Conservation (phyloP, 2,888 invertebrate species). For the Trachelus troglodyta region DNA sequence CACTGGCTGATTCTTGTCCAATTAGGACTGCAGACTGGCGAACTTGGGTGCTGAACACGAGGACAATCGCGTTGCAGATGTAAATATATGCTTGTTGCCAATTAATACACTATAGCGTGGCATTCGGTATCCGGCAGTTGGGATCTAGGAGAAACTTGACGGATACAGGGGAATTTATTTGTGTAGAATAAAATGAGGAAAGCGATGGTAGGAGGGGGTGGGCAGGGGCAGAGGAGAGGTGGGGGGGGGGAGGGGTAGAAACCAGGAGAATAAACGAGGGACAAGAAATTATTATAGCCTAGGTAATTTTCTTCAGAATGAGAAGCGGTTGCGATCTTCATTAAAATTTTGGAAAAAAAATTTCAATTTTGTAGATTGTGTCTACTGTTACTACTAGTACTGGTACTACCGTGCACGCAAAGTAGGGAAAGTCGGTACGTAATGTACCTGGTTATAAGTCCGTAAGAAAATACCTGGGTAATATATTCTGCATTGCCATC, state of each 20-base stretch:
- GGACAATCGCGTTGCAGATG: background rate
- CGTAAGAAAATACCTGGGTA: background rate
- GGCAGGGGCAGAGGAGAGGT: too few species aligned
- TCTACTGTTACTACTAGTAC: background rate
- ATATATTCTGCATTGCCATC: background rate
- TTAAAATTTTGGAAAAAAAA: background rate
- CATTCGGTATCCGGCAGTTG: background rate
- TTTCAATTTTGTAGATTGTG: background rate
- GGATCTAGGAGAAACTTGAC: background rate
- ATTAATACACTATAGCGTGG: background rate
- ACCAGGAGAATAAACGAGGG: background rate
- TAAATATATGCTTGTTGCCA: background rate
- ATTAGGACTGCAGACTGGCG: constrained; percentile 30
- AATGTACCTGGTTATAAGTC: background rate
- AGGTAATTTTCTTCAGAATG: background rate
- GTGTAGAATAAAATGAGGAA: background rate
- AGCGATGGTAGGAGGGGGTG: background rate
- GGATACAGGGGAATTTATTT: background rate
- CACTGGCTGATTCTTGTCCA: constrained; percentile 40
- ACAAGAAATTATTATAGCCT: background rate
- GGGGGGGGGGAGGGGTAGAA: too few species aligned
- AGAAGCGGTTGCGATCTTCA: background rate
- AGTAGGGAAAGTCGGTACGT: background rate
- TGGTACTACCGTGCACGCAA: background rate
- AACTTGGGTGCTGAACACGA: background rate